Evolutionary conservation across 2,113 vertebrate genomes (phyloP).

Genomic region (Ammodytes dubius): DNA sequence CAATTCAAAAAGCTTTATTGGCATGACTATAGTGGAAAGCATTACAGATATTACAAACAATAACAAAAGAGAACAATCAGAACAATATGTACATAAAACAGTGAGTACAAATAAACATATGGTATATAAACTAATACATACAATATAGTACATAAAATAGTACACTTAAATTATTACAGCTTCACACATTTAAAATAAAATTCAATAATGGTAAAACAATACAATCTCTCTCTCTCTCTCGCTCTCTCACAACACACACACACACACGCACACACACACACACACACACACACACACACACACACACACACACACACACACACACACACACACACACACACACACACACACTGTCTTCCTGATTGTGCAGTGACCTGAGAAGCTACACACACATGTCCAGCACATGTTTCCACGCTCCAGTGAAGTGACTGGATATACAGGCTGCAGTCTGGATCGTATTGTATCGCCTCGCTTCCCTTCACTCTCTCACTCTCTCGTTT

Average conservation of each 20-base stretch:
- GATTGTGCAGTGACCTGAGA: constrained; percentile 76
- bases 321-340: constrained; percentile 11
- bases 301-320: not conserved
- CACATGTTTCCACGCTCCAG: constrained; percentile 80
- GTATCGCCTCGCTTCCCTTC: constrained; percentile 32
- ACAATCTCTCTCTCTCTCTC: not conserved
- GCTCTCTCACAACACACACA: not conserved
- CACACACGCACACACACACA: constrained; percentile 11
- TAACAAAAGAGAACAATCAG: too few species aligned
- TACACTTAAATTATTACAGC: too few species aligned
- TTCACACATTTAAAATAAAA: too few species aligned
- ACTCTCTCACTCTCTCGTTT: constrained; percentile 4
- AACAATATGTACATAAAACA: too few species aligned
- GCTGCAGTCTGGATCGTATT: constrained; percentile 63
- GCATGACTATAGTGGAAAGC: too few species aligned
- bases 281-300: constrained; percentile 65
- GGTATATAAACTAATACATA: too few species aligned
- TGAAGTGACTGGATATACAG: constrained; percentile 62
- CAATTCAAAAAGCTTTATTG: too few species aligned
- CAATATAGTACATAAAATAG: too few species aligned
- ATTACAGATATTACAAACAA: too few species aligned
- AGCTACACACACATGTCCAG: constrained; percentile 78
- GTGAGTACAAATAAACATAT: too few species aligned
- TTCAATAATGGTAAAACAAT: too few species aligned
- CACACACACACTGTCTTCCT: constrained; percentile 36